Evolutionary conservation across 2,797 vertebrate species (phyloP).

Genomic region (Smutsia gigantea): DNA sequence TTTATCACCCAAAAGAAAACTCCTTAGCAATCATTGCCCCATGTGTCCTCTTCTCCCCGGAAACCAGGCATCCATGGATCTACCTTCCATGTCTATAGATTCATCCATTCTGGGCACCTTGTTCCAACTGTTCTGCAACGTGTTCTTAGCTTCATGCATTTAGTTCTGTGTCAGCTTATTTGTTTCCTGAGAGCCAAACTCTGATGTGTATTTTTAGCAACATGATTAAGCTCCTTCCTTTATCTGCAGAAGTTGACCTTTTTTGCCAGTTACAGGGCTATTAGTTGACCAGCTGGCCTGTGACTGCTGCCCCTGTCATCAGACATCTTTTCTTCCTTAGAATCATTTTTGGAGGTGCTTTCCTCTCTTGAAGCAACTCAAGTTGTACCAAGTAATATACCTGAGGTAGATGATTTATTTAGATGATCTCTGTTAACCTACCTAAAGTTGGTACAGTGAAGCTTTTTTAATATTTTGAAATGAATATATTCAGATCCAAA

Average conservation of each 20-base stretch:
- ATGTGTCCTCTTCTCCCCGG: fast-evolving
- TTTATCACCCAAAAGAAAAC: neutral
- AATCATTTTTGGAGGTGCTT: neutral
- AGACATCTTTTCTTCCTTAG: neutral
- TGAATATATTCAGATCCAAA: neutral
- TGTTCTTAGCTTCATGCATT: slow-evolving; percentile 4
- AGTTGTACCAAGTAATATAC: neutral
- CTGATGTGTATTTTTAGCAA: slow-evolving; percentile 46
- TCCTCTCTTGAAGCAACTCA: neutral
- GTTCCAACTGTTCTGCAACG: neutral
- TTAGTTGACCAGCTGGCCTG: neutral
- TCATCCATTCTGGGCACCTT: neutral
- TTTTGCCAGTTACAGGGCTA: neutral
- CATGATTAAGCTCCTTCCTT: neutral
- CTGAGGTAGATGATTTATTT: neutral
- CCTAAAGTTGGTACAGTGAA: neutral
- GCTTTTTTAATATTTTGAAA: neutral
- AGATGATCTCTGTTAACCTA: neutral
- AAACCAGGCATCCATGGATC: neutral
- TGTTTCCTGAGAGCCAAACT: slow-evolving; percentile 9
- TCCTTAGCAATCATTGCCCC: neutral
- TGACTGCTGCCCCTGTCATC: neutral
- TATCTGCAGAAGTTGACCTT: neutral
- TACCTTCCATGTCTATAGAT: neutral
- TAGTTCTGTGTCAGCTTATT: neutral